Evolutionary conservation across 2,113 vertebrate species (phyloP), one percentile per base, ranked within the genome.

Genomic region (Centropus unirufus): DNA sequence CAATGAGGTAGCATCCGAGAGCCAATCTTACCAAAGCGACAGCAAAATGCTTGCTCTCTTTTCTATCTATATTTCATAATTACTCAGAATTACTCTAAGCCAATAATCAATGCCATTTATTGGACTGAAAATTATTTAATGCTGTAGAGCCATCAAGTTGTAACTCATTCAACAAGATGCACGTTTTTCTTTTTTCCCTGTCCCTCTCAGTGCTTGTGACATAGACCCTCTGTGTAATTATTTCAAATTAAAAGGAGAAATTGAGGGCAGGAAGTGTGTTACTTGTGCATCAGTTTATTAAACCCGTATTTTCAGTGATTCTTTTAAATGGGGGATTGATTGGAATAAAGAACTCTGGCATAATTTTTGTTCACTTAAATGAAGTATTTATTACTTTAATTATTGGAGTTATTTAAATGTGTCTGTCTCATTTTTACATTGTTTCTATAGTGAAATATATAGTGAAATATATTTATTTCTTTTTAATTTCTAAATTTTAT

Each of bases 51-150:
- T 74, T 74, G 17, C 51, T 67, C 3, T 86, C 15, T 40, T 69
- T 54, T 77, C 39, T 81, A 29, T 70, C 49, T 93, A 18, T 91
- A 84, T 78, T 91, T 91, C 61, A 26, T 47, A 84, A 84, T 96
- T 94, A 89, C 29, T 84, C 18, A 42, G 73, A 90, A 88, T 87
- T 81, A 89, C 82, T 91, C 64, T n/a, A 75, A 88, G 49, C 54
- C 80, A 89, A 89, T 96, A 93, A 92, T 89, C 87, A 89, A 84
- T 97, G 76, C 8, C 64, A 75, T 91, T 89, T 95, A 87, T 91
- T 91, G 49, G 44, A 63, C 26, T 72, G 76, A 94, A 84, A 94
- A 83, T 93, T 92, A 63, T 93, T 89, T 87, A 91, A 93, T 84
- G 40, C 49, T 12, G 23, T 57, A 75, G 49, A 46, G n/a, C 15